Conservation (phyloP, 1,140 invertebrate species). For the Ceratosolen fusciceps region DNA sequence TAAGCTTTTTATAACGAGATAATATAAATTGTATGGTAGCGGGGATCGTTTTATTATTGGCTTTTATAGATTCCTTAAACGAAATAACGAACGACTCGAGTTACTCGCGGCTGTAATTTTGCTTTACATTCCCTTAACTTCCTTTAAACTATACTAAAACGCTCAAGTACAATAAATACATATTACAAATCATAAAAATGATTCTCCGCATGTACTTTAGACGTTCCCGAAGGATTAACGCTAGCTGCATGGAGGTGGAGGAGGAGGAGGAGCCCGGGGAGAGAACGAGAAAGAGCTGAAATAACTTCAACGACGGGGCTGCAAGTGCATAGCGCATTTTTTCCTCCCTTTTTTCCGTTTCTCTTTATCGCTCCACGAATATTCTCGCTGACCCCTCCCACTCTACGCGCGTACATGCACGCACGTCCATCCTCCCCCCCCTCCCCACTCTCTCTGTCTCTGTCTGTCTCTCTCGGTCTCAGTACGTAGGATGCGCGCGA, state of each 20-base stretch:
- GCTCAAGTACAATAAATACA: conserved; percentile 36
- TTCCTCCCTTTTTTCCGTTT: conserved; percentile 23
- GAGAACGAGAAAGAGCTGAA: not conserved
- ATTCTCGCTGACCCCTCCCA: conserved; percentile 27
- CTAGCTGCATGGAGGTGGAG: not conserved
- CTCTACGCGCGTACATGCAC: not conserved
- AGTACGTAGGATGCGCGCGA: too few species aligned
- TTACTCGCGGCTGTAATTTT: conserved; percentile 5
- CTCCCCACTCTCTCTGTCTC: not conserved
- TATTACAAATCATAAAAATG: conserved; percentile 27
- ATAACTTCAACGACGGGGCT: not conserved
- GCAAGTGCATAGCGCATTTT: conserved; percentile 10
- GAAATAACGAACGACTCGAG: conserved; percentile 12
- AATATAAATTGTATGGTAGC: conserved; percentile 12
- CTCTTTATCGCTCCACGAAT: conserved; percentile 41
- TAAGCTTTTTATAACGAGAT: conserved; percentile 25
- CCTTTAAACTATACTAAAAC: conserved; percentile 32
- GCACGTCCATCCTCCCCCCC: too few species aligned
- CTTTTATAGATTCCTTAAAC: conserved; percentile 25
- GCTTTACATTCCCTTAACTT: conserved; percentile 25
- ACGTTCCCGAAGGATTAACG: conserved; percentile 13
- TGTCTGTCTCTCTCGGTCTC: not conserved
- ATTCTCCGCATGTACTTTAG: not conserved
- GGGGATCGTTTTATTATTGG: conserved; percentile 30
- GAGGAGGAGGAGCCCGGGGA: not conserved